Percentiles rank a stretch among this genome's conserved stretches.
Conservation (phyloP, 2,113 vertebrate species). For the Ciconia maguari region DNA sequence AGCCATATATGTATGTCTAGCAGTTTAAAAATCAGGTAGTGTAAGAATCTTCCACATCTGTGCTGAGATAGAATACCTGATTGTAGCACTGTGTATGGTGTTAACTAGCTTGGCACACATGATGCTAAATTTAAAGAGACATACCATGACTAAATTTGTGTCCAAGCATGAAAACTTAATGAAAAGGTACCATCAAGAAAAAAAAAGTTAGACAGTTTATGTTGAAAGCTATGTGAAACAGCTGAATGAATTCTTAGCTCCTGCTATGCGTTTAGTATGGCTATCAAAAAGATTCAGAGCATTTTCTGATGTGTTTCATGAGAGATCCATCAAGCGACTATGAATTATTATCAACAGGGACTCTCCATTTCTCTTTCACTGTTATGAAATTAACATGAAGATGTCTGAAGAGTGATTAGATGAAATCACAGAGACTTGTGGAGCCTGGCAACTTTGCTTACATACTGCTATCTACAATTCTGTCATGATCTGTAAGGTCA, state of each 20-base stretch:
- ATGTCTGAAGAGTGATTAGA: neutral
- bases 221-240: neutral
- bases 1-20: neutral
- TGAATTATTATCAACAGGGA: neutral
- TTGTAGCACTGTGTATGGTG: neutral
- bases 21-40: neutral
- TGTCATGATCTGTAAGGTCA: neutral
- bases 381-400: slow-evolving; percentile 14
- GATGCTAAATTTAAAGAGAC: neutral
- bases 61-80: neutral
- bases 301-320: neutral
- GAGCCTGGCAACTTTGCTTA: neutral
- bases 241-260: neutral
- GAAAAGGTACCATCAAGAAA: neutral
- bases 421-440: neutral
- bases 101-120: neutral
- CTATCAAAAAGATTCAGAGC: neutral
- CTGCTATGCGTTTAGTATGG: neutral
- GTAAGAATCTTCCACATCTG: neutral
- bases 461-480: neutral
- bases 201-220: neutral
- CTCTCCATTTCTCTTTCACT: neutral
- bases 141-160: neutral
- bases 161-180: neutral
- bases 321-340: neutral